Percentiles rank a stretch among this genome's conserved stretches.
These are phyloP conservation scores for Pseudochaenichthys georgianus DNA, from an alignment of 2,797 vertebrate genomes.

Conservation along the genomic window DNA sequence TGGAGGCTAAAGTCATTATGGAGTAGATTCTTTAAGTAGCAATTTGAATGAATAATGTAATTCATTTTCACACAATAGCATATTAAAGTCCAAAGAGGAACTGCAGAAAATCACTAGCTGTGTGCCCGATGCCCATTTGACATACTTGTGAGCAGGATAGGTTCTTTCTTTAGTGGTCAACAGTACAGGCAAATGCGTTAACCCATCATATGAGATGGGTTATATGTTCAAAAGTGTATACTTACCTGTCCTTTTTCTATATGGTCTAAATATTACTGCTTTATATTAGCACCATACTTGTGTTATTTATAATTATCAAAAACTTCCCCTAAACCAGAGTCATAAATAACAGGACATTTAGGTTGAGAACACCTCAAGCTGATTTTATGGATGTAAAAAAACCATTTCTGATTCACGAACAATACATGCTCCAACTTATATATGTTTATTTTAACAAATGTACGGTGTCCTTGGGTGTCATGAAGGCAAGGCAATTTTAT, in stretches of 20 bases:
- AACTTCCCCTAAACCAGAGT: neutral
- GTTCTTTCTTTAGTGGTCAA: conserved; percentile 3
- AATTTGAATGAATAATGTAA: conserved; percentile 22
- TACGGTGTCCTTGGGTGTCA: too few relatives aligned
- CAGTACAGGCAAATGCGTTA: conserved; percentile 10
- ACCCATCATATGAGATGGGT: neutral
- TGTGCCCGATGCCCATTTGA: conserved; percentile 7
- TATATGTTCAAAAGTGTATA: conserved; percentile 10
- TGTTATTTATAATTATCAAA: conserved; percentile 21
- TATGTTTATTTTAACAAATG: too few relatives aligned
- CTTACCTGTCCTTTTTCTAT: neutral
- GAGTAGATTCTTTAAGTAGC: conserved; percentile 13
- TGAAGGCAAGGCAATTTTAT: too few relatives aligned
- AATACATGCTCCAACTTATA: too few relatives aligned
- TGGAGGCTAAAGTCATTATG: conserved; percentile 24
- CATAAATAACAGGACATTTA: neutral
- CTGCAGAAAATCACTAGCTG: conserved; percentile 15
- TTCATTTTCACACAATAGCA: conserved; percentile 32
- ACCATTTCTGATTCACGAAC: conserved; percentile 21
- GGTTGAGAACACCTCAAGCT: neutral
- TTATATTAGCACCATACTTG: neutral
- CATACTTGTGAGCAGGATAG: neutral
- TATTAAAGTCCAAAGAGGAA: conserved; percentile 31
- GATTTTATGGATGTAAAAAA: conserved; percentile 10
- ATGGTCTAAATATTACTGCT: neutral